Evolutionary conservation across 2,797 vertebrate species (phyloP).

Genomic region (Sebastes taczanowskii): DNA sequence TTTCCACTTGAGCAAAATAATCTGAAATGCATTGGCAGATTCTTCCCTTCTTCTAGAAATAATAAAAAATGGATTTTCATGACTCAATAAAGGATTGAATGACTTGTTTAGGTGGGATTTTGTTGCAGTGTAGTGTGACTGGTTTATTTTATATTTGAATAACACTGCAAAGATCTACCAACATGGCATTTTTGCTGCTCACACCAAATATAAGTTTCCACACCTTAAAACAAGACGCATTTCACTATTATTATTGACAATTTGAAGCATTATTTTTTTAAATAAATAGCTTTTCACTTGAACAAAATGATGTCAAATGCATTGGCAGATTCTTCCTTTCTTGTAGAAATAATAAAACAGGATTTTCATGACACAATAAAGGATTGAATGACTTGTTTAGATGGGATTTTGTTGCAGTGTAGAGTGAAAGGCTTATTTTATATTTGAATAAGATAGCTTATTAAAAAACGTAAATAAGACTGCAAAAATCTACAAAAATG

Average conservation of each 20-base stretch:
- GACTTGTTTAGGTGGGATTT: background rate
- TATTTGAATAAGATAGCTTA: background rate
- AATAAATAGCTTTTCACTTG: background rate
- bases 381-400: background rate
- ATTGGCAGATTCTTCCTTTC: background rate
- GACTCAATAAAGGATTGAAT: background rate
- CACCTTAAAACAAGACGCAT: background rate
- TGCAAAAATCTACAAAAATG: background rate
- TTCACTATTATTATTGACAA: background rate
- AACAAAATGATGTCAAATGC: background rate
- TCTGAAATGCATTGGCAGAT: background rate
- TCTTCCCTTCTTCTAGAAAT: background rate
- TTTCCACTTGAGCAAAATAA: background rate
- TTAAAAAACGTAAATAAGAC: background rate
- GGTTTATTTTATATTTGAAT: background rate
- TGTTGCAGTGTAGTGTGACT: background rate
- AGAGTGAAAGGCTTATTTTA: background rate
- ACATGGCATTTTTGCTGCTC: background rate
- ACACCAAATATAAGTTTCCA: background rate
- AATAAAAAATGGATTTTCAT: background rate
- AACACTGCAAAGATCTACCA: background rate
- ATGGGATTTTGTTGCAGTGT: background rate
- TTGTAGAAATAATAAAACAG: background rate
- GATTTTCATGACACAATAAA: background rate
- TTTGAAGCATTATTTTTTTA: background rate